These are phyloP conservation scores for Pygocentrus nattereri DNA, from an alignment of 2,797 vertebrate species.

Conservation along the genomic window DNA sequence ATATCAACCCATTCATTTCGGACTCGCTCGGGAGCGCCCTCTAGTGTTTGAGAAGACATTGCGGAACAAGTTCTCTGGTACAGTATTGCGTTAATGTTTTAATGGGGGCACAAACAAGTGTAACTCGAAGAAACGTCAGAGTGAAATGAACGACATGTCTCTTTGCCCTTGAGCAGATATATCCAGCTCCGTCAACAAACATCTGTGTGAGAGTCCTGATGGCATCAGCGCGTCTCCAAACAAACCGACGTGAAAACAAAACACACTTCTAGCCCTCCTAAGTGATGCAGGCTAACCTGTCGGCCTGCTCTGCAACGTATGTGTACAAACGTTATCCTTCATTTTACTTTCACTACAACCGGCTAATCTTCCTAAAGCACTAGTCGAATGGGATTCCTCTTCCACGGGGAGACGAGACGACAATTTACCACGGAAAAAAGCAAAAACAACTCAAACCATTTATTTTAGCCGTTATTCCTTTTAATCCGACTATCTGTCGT, in stretches of 20 bases:
- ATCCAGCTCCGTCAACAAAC: conserved; percentile 30
- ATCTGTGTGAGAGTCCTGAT: conserved; percentile 48
- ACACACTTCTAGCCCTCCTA: conserved; percentile 15
- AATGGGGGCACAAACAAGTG: neutral
- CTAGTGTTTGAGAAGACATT: too few relatives aligned
- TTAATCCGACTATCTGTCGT: too few relatives aligned
- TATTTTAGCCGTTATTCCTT: too few relatives aligned
- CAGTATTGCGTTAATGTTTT: neutral
- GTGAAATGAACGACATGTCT: neutral
- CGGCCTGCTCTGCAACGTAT: neutral
- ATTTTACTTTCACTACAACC: too few relatives aligned
- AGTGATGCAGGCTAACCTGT: neutral
- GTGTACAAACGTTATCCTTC: too few relatives aligned
- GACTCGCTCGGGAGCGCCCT: too few relatives aligned
- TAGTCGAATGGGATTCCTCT: too few relatives aligned
- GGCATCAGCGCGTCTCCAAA: conserved; percentile 37
- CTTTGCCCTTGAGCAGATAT: conserved; percentile 40
- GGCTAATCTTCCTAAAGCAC: too few relatives aligned
- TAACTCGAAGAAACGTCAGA: neutral
- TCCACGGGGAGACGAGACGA: too few relatives aligned
- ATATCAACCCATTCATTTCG: too few relatives aligned
- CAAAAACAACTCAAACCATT: too few relatives aligned
- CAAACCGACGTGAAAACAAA: conserved; percentile 36
- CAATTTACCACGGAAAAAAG: too few relatives aligned
- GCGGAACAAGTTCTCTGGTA: neutral